These are phyloP conservation scores for Oscheius sp. DNA, from an alignment of 2,888 invertebrate species.

Conservation along the genomic window DNA sequence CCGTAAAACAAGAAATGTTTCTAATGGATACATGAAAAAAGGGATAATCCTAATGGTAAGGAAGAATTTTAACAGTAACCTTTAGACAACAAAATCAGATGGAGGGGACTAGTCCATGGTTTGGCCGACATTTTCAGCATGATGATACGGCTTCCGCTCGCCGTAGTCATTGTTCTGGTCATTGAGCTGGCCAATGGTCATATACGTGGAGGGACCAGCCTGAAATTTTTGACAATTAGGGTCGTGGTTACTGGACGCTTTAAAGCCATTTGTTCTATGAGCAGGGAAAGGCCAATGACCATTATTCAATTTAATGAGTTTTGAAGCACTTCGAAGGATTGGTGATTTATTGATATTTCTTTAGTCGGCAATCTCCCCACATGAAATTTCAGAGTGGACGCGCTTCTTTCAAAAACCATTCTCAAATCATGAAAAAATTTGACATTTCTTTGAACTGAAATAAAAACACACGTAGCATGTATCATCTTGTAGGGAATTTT, in stretches of 20 bases:
- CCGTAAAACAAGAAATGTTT: slow-evolving; percentile 21
- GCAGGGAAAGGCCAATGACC: too few relatives aligned
- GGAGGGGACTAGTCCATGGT: slow-evolving; percentile 41
- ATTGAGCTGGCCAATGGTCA: slow-evolving; percentile 85
- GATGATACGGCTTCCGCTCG: slow-evolving; percentile 88
- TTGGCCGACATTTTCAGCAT: slow-evolving; percentile 62
- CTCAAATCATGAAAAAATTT: too few relatives aligned
- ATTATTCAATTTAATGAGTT: too few relatives aligned
- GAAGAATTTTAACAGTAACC: background rate
- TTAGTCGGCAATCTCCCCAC: too few relatives aligned
- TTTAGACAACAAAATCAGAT: background rate
- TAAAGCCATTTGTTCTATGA: background rate
- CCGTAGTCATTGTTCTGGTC: slow-evolving; percentile 96
- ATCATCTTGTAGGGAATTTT: too few relatives aligned
- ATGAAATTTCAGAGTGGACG: too few relatives aligned
- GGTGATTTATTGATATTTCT: too few relatives aligned
- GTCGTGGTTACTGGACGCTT: background rate
- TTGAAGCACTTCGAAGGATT: too few relatives aligned
- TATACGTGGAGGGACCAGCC: slow-evolving; percentile 50
- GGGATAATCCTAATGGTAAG: background rate
- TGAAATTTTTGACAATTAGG: slow-evolving; percentile 12
- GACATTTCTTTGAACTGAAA: too few relatives aligned
- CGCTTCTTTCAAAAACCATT: too few relatives aligned
- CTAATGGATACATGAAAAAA: slow-evolving; percentile 17
- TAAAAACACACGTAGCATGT: too few relatives aligned